A percentile compares a stretch with the other conserved stretches of the same genome.
Evolutionary conservation across 2,888 invertebrate species (phyloP).

Genomic region (Conops quadrifasciatus): DNA sequence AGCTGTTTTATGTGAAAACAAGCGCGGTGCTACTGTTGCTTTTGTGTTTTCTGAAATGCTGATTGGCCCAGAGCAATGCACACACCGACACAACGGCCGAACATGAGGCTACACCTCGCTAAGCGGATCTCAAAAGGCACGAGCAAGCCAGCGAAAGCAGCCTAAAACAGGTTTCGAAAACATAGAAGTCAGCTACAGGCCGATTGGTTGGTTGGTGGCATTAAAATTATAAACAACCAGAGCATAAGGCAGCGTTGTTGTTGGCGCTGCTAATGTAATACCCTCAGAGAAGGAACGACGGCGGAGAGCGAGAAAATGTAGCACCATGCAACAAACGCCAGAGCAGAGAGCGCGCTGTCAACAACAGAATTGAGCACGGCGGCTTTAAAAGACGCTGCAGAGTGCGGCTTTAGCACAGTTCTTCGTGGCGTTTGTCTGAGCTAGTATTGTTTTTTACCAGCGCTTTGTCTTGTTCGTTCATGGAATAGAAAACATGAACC

Average conservation of each 20-base stretch:
- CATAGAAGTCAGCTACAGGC: slow-evolving; percentile 3
- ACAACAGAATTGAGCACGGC: slow-evolving; percentile 38
- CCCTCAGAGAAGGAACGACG: neutral
- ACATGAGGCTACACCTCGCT: too few relatives aligned
- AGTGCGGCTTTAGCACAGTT: slow-evolving; percentile 52
- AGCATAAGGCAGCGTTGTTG: slow-evolving; percentile 15
- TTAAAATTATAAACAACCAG: slow-evolving; percentile 46
- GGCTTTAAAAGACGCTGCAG: slow-evolving; percentile 52
- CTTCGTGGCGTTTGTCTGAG: slow-evolving; percentile 54
- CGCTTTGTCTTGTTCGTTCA: slow-evolving; percentile 15
- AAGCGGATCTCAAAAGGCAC: slow-evolving; percentile 43
- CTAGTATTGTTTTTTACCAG: slow-evolving; percentile 42
- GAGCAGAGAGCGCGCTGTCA: slow-evolving; percentile 35
- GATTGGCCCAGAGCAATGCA: slow-evolving; percentile 50
- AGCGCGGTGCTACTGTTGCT: slow-evolving; percentile 12
- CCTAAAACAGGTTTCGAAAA: slow-evolving; percentile 20
- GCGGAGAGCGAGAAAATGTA: slow-evolving; percentile 21
- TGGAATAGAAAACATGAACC: slow-evolving; percentile 19
- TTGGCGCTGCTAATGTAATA: neutral
- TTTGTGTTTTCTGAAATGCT: slow-evolving; percentile 44
- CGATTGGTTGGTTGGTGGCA: slow-evolving; percentile 30
- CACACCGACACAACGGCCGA: neutral
- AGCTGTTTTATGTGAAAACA: neutral
- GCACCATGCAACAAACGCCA: slow-evolving; percentile 31
- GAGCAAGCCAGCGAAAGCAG: slow-evolving; percentile 33